Evolutionary conservation across 2,888 invertebrate genomes (phyloP), one percentile per base, ranked within the genome.

Genomic region (Pristionchus entomophagus): DNA sequence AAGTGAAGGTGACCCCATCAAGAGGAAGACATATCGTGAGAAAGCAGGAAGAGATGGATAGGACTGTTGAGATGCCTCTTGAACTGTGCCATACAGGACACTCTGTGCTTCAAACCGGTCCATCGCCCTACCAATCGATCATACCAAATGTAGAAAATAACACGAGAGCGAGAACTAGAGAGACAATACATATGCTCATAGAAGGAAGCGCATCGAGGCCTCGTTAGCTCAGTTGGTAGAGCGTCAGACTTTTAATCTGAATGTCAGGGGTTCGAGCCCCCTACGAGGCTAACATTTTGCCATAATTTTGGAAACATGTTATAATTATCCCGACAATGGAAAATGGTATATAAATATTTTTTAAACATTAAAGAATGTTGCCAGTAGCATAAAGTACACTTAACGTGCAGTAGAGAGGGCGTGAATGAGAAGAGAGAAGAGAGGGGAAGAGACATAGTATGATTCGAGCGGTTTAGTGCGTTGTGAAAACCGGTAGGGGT

Each of bases 401-500:
- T 35, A 41, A 3, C 22, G 38, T 35, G 69, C 32, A 69, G 69
- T 8, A 10, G 69, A 69, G n/a, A 19, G 35, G 19, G 69, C 41
- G 69, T 38, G 22, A 38, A n/a, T 19, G 38, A 10, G n/a, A 10
- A 69, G 69, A 38, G 38, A 69, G 38, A 5, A 69, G 69, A 69
- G 38, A 69, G 69, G 38, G 69, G 41, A 69, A 69, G 38, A 69
- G 29, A 69, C 69, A 69, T 69, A 38, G 69, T 69, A 69, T 69
- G 69, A 69, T 69, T 69, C 78, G 45, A 19, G 78, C 49, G 78
- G 78, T 78, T 78, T 78, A 78, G 78, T 78, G 78, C 78, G 49
- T 32, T 49, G 78, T 78, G 49, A 49, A 29, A 78, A 78, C 78
- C 78, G 78, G 78, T 78, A 78, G 78, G 78, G 14, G 32, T 32